These are phyloP conservation scores for Polypterus bichir DNA, from an alignment of 2,113 vertebrate genomes.

Conservation along the genomic window DNA sequence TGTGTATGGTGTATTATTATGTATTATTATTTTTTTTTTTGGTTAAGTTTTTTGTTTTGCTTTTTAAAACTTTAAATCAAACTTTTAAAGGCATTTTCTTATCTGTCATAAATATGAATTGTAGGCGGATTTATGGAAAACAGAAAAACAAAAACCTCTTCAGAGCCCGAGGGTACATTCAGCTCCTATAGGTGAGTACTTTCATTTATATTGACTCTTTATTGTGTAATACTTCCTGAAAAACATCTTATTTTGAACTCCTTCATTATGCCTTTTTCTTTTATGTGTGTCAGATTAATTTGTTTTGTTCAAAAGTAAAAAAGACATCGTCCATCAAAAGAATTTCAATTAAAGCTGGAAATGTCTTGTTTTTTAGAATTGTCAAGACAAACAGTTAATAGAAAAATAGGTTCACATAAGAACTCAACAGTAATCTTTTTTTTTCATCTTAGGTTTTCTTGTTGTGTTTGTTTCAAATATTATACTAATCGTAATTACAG, in stretches of 20 bases:
- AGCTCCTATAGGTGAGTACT: slow-evolving; percentile 53
- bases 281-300: not conserved
- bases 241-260: not conserved
- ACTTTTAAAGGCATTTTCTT: too few relatives aligned
- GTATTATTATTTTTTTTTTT: too few relatives aligned
- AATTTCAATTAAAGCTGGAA: slow-evolving; percentile 34
- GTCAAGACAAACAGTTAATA: not conserved
- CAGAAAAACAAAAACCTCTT: slow-evolving; percentile 33
- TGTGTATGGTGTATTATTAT: too few relatives aligned
- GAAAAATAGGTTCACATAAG: not conserved
- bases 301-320: slow-evolving; percentile 5
- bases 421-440: too few relatives aligned
- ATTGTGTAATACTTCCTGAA: slow-evolving; percentile 2
- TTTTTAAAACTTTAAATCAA: too few relatives aligned
- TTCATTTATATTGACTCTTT: not conserved
- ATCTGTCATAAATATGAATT: slow-evolving; percentile 2
- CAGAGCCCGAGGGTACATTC: slow-evolving; percentile 52
- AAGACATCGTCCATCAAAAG: slow-evolving; percentile 18
- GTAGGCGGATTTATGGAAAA: slow-evolving; percentile 49
- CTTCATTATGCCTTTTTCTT: not conserved
- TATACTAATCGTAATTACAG: too few relatives aligned
- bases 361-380: slow-evolving; percentile 8
- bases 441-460: too few relatives aligned
- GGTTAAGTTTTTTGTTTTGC: too few relatives aligned
- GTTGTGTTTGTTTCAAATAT: too few relatives aligned